Conservation (phyloP, 2,888 invertebrate genomes). For the Drosophila subsilvestris region DNA sequence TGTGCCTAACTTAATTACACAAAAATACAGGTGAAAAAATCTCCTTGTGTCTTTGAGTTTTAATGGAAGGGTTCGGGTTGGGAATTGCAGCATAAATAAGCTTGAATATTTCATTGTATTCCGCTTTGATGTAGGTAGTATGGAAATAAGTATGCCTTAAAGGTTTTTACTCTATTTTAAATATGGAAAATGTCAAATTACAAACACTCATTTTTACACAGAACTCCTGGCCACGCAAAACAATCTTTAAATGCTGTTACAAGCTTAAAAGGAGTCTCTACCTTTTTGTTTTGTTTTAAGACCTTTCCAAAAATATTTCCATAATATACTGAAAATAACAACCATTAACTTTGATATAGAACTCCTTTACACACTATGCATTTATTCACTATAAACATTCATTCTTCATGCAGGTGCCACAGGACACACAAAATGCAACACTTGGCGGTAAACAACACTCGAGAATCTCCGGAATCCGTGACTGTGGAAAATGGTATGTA, state of each 20-base stretch:
- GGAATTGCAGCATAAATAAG: neutral
- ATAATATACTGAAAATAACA: neutral
- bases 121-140: no score
- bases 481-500: no score
- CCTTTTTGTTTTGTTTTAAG: neutral
- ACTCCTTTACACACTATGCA: conserved; percentile 11
- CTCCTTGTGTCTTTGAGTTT: no score
- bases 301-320: neutral
- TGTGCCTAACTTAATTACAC: neutral
- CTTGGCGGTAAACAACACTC: conserved; percentile 44
- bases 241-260: no score
- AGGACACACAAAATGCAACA: conserved; percentile 38
- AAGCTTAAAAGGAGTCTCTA: no score
- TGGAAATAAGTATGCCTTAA: neutral
- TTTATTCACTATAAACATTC: conserved; percentile 13
- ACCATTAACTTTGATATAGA: neutral
- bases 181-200: neutral
- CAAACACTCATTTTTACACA: no score
- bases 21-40: neutral
- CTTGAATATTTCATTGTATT: no score
- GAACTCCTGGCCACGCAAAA: no score
- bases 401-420: conserved; percentile 18
- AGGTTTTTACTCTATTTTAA: neutral
- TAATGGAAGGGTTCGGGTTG: no score
- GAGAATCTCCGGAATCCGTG: neutral